A percentile compares a stretch with the other conserved stretches of the same genome.
Evolutionary conservation across 2,113 vertebrate species (phyloP).

Genomic region (Cavia aperea): DNA sequence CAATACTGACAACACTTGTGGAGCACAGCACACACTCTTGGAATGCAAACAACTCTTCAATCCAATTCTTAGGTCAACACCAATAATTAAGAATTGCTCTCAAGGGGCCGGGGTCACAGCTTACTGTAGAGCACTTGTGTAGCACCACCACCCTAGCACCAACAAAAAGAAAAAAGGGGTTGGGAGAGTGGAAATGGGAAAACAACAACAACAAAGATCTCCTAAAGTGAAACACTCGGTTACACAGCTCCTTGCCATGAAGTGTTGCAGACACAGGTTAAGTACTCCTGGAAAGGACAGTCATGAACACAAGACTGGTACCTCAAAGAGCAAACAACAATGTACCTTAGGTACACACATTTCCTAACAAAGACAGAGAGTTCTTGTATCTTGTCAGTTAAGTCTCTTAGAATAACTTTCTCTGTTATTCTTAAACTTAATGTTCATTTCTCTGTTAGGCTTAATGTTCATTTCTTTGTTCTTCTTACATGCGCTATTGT

Average conservation of each 20-base stretch:
- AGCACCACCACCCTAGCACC: background rate
- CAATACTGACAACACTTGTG: background rate
- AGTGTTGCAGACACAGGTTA: background rate
- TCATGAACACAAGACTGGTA: rapidly evolving
- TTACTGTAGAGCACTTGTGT: background rate
- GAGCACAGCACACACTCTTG: background rate
- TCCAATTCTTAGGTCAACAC: background rate
- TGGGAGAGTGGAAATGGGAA: background rate
- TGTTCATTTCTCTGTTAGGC: too few relatives aligned
- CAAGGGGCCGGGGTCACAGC: background rate
- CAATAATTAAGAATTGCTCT: constrained; percentile 33
- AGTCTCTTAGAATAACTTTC: background rate
- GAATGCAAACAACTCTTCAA: constrained; percentile 24
- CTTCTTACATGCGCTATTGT: background rate
- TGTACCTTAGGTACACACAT: background rate
- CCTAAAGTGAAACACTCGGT: background rate
- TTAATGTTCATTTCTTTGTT: background rate
- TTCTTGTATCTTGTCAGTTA: background rate
- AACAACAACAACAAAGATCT: background rate
- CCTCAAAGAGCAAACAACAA: background rate
- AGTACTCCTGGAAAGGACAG: background rate
- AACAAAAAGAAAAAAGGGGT: background rate
- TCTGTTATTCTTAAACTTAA: background rate
- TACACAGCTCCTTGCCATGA: background rate
- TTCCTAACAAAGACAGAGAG: background rate